phyloP scores from a whole-genome alignment of 2,113 vertebrate genomes.

The Dicerorhinus sumatrensis region DNA sequence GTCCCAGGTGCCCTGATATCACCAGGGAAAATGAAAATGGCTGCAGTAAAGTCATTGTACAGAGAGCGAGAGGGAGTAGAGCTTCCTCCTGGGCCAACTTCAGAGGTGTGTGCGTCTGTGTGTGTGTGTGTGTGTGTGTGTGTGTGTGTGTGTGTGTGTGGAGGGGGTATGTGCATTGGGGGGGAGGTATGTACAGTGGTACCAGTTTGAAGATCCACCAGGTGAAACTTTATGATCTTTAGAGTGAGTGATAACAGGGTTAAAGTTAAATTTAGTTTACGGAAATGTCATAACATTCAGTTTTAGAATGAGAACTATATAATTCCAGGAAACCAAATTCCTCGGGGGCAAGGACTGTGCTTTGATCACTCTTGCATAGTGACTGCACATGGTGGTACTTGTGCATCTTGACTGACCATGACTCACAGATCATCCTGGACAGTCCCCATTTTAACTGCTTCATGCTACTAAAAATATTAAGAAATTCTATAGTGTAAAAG shows the following conservation, averaged over 20 bases:
- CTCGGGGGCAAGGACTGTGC: not conserved
- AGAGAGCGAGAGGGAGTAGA: not conserved
- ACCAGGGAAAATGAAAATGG: not conserved
- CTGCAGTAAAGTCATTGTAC: not conserved
- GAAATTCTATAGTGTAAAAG: not conserved
- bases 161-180: no score
- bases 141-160: no score
- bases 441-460: not conserved
- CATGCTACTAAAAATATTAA: not conserved
- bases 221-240: not conserved
- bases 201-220: not conserved
- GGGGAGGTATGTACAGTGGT: not conserved
- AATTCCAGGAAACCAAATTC: not conserved
- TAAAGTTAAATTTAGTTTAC: not conserved
- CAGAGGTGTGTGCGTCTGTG: not conserved
- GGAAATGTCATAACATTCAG: not conserved
- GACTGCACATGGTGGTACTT: not conserved
- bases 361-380: not conserved
- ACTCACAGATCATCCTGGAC: not conserved
- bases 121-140: accelerated
- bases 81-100: not conserved
- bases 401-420: not conserved
- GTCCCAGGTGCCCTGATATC: not conserved
- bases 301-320: not conserved
- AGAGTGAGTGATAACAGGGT: not conserved